Percentiles rank a stretch among this genome's conserved stretches.
Evolutionary conservation across 2,797 vertebrate genomes (phyloP).

Genomic region (Poeciliopsis gracilis): DNA sequence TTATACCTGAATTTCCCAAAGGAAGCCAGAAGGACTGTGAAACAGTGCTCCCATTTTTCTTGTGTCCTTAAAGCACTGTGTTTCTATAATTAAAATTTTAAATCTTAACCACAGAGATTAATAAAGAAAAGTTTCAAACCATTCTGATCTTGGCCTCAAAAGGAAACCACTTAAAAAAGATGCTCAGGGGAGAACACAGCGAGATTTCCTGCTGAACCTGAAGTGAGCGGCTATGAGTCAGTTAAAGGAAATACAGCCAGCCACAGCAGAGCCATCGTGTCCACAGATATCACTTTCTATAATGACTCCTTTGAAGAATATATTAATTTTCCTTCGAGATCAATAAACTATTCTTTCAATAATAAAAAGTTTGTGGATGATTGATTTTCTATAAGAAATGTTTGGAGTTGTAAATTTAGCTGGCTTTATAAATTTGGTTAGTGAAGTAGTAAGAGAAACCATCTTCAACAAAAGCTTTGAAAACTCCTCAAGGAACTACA

Average conservation of each 20-base stretch:
- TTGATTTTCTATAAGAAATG: too few species aligned
- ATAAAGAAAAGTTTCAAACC: background rate
- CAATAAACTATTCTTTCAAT: background rate
- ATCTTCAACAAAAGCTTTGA: too few species aligned
- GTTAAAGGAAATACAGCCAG: too few species aligned
- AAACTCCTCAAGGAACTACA: too few species aligned
- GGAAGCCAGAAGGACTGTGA: too few species aligned
- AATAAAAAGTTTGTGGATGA: too few species aligned
- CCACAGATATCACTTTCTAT: background rate
- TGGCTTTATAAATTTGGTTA: too few species aligned
- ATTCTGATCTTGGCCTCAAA: background rate
- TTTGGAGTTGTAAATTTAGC: too few species aligned
- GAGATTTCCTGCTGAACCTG: background rate
- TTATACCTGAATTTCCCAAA: background rate
- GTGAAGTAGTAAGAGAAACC: too few species aligned
- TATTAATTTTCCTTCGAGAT: background rate
- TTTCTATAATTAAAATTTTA: background rate
- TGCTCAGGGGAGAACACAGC: background rate
- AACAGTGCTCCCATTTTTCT: background rate
- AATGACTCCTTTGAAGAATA: background rate
- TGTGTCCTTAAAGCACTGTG: background rate
- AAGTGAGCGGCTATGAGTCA: background rate
- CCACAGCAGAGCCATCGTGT: too few species aligned
- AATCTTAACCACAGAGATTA: background rate
- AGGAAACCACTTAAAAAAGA: background rate